phyloP scores from a whole-genome alignment of 2,797 vertebrate species.

The Macropus fuliginosus region DNA sequence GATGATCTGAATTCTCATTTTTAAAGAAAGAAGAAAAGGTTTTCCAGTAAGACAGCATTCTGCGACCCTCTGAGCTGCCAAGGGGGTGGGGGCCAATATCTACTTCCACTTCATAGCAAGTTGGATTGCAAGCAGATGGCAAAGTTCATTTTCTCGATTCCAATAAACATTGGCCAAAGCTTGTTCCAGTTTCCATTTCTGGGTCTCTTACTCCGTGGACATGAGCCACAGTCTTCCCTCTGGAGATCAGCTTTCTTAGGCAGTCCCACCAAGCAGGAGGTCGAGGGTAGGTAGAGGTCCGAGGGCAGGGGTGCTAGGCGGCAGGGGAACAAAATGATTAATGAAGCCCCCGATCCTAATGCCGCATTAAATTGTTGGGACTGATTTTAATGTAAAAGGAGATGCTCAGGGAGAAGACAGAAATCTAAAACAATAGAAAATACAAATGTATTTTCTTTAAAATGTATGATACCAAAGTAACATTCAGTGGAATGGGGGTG shows the following conservation, averaged over 20 bases:
- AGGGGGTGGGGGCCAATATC: not conserved
- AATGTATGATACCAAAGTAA: not conserved
- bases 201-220: constrained; percentile 4
- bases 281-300: not conserved
- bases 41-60: constrained; percentile 46
- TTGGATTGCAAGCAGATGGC: not conserved
- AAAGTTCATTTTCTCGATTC: not conserved
- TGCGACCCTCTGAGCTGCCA: not conserved
- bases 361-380: not conserved
- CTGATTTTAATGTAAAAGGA: not conserved
- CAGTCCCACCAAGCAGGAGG: not conserved
- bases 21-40: constrained; percentile 44
- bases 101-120: not conserved
- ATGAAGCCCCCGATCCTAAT: not conserved
- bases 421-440: not conserved
- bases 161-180: not conserved
- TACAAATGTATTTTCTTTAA: not conserved
- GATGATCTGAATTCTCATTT: constrained; percentile 41
- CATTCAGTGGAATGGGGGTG: not conserved
- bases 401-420: not conserved
- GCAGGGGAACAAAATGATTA: not conserved
- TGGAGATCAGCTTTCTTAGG: constrained; percentile 14
- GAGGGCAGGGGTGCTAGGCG: not conserved
- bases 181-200: not conserved
- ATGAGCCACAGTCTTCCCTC: not conserved